phyloP scores from a whole-genome alignment of 2,888 invertebrate genomes.

The Acleris holmiana region DNA sequence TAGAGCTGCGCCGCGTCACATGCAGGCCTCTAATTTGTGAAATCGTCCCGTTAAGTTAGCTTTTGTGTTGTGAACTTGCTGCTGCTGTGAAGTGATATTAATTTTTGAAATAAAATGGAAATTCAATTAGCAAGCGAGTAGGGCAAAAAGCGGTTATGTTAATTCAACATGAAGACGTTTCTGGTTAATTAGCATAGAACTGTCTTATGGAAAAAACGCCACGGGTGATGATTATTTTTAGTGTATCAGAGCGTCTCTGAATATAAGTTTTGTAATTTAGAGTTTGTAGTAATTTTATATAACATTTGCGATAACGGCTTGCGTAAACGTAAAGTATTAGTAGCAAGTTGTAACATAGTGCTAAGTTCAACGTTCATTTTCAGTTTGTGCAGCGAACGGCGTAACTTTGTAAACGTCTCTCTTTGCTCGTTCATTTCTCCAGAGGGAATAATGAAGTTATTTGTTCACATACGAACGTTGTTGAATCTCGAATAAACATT shows the following conservation, averaged over 20 bases:
- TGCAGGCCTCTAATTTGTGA: no score
- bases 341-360: background rate
- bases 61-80: conserved; percentile 26
- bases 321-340: no score
- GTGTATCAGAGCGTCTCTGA: conserved; percentile 1
- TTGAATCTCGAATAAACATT: background rate
- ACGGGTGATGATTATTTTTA: conserved; percentile 8
- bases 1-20: background rate
- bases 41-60: background rate
- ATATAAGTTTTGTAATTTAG: background rate
- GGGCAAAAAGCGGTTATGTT: conserved; percentile 47
- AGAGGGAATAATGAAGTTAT: conserved; percentile 13
- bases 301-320: no score
- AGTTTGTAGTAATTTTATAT: background rate
- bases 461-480: conserved; percentile 8
- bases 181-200: conserved; percentile 49
- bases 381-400: conserved; percentile 4
- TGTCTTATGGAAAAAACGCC: conserved; percentile 24
- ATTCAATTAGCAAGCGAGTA: conserved; percentile 46
- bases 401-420: conserved; percentile 6
- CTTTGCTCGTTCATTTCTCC: conserved; percentile 3
- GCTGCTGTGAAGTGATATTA: background rate
- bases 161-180: conserved; percentile 49
- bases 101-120: conserved; percentile 39
- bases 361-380: conserved; percentile 7